These are phyloP conservation scores for Hydra vulgaris DNA, from an alignment of 30 jellyfish, hydroid and myxozoan genomes.

Conservation along the genomic window DNA sequence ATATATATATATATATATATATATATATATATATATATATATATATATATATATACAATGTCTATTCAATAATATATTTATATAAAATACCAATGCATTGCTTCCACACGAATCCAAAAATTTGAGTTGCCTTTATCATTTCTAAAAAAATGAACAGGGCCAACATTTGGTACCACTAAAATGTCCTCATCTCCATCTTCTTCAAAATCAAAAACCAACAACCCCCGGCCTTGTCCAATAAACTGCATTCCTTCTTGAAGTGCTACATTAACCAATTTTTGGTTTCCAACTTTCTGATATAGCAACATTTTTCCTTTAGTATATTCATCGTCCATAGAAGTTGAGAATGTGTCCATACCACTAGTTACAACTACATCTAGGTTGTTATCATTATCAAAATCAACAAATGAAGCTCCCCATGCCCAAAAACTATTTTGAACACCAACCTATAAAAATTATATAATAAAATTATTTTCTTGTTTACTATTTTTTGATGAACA, in stretches of 20 bases:
- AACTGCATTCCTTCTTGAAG: conserved; percentile 47
- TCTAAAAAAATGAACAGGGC: conserved; percentile 67
- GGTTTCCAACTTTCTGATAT: conserved; percentile 49
- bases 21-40: too few relatives aligned
- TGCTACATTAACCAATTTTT: conserved; percentile 45
- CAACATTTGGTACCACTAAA: conserved; percentile 66
- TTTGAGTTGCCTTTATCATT: conserved; percentile 60
- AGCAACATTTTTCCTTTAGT: conserved; percentile 51
- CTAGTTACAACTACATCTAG: conserved; percentile 75
- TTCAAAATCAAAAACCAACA: conserved; percentile 59
- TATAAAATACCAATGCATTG: conserved; percentile 35
- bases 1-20: too few relatives aligned
- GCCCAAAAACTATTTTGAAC: conserved; percentile 80
- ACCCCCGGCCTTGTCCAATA: conserved; percentile 80
- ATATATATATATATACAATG: too few relatives aligned
- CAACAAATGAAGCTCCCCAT: conserved; percentile 89
- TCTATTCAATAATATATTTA: too few relatives aligned
- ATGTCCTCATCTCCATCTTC: conserved; percentile 96
- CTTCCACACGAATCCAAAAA: conserved; percentile 55
- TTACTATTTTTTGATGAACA: too few relatives aligned
- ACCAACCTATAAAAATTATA: conserved; percentile 38
- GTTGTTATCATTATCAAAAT: conserved; percentile 79
- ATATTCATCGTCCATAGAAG: conserved; percentile 64
- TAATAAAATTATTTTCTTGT: too few relatives aligned
- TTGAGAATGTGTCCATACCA: conserved; percentile 57